Evolutionary conservation across 2,888 invertebrate species (phyloP), one percentile per base, ranked within the genome.

Genomic region (Lepas anatifera): DNA sequence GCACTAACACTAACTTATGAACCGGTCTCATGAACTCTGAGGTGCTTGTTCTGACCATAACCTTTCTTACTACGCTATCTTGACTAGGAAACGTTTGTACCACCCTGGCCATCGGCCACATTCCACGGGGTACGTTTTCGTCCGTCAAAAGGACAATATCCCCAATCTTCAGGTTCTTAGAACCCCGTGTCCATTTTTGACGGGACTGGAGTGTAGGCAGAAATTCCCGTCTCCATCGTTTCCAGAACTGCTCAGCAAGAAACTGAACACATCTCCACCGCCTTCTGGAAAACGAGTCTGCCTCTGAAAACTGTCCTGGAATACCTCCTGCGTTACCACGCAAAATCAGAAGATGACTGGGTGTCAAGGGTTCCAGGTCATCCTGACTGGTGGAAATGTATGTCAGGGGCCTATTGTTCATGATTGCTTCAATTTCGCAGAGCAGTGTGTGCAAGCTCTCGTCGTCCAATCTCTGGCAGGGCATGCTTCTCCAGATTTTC

Each of bases 341-440:
- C 2, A 69, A 22, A 50, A 68, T 35, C 13, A 63, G 63, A 6
- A 71, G 50, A 48, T 69, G 67, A n/a, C 69, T 69, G 18, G 68
- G 69, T 4, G 69, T 71, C 18, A 71, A 8, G 4, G 71, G 66
- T n/a, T 6, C 25, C 43, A 64, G 27, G n/a, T 71, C 71, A 48
- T 11, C 1, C 10, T 27, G 22, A 25, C 66, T 67, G 46, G 29
- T 22, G 22, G 71, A 69, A 8, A 69, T 27, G 25, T 18, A n/a
- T 10, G 50, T 37, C 39, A 71, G 41, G 16, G 69, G 69, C 13
- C 71, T 16, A 29, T 52, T 48, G 16, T 68, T 68, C 6, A 68
- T 32, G 18, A 68, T 27, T 1, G 50, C 68, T 29, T 68, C 68
- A 2, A 32, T 50, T 29, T 68, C 37, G 50, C 68, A 68, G 35